Evolutionary conservation across 2,888 invertebrate genomes (phyloP), one percentile per base, ranked within the genome.

Genomic region (Rhorus exstirpatorius): DNA sequence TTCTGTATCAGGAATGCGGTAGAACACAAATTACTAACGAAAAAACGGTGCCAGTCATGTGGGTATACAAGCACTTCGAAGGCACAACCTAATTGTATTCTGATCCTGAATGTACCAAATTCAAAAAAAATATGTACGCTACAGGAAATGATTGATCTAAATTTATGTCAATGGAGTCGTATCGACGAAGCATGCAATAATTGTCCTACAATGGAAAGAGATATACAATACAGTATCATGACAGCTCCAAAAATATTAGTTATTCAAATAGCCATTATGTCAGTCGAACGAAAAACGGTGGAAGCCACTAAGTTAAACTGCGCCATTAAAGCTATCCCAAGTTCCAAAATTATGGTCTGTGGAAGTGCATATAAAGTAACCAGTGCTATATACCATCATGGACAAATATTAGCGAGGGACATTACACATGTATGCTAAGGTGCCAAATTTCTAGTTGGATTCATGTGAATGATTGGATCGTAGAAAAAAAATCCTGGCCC

Each of bases 361-460:
- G 46, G 35, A 17, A 72, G 19, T 17, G 63, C 61, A 44, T 74
- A 53, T 55, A 74, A 63, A 74, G 74, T 63, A 19, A 31, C 19
- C 19, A 63, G 74, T 26, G 74, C 53, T 10, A 7, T 74, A 26
- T 74, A 63, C 3, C 74, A 74, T 63, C 51, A 74, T 4, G 63
- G 74, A 1, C 6, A 24, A 38, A 53, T 19, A 10, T 74, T 17
- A 2, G 1, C 7, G 24, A 53, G 0, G 61, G 74, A 8, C 63
- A 74, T 35, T 63, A 53, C 21, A 74, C 63, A 61, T 60, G 74
- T 14, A 51, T 74, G 49, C n/a, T 63, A 26, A 51, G 63, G 12
- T 24, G 10, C 24, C 14, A 38, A 38, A 10, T 19, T 4, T 38
- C 51, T 10, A 10, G 31, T 0, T 72, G 72, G 72, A 61, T 61